Base-by-base conservation (phyloP, 2,113 vertebrate species). In the Meles meles region DNA sequence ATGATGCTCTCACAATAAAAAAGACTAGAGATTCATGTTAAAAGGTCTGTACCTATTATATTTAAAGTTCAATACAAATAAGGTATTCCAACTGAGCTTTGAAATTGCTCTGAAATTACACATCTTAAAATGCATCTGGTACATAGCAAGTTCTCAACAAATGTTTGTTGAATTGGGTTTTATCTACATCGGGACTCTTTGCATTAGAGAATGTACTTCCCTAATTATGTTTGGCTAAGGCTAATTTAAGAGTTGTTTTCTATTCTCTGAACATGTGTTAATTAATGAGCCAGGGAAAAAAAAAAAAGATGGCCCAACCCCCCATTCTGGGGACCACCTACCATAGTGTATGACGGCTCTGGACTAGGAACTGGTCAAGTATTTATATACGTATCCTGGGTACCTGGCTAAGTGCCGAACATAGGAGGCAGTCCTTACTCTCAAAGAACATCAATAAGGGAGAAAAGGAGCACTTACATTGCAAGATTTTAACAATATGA, bases 211-310 rank as follows among this genome's bases (percentile, higher is more conserved):
- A 69, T 84, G 25, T n/a, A 96, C 69, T 88, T 92, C 69, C 61
- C 52, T 82, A 89, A 92, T 97, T 67, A 93, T n/a, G 15, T 88
- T 55, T 86, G 55, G 82, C 93, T 86, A 72, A 93, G 14, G 55
- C 49, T n/a, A 72, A 77, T 63, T 20, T 82, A 81, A 80, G 29
- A 88, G 23, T 74, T 80, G 8, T 83, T 87, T 93, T 92, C 79
- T 90, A 21, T 91, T 83, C 74, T 83, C 86, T 80, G 49, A 80
- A 92, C 34, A 92, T 39, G 47, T 85, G 31, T 69, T 92, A 94
- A 97, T 93, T 94, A 96, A 93, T 71, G 81, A 90, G 55, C 42
- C 49, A 88, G 67, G 0, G 63, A 61, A 52, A 74, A 83, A 72
- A 49, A 27, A 52, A 77, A 88, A 37, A 90, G 7, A 47, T 29